phyloP scores from a whole-genome alignment of 2,888 invertebrate genomes.

The Nomada ruficornis region DNA sequence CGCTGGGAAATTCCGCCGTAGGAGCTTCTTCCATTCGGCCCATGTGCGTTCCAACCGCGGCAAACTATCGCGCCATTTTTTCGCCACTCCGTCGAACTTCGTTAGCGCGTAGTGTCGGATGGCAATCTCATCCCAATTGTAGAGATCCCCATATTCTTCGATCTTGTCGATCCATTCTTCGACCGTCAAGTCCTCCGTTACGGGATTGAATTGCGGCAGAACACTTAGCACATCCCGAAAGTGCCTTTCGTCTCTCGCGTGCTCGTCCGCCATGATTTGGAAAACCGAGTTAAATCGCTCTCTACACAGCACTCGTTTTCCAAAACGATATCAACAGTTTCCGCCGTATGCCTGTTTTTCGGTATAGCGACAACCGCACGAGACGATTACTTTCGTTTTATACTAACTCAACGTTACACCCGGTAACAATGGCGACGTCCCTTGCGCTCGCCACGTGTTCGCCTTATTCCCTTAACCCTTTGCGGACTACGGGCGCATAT shows the following conservation, averaged over 20 bases:
- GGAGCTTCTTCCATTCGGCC: not conserved
- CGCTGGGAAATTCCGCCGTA: not conserved
- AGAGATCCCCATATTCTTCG: not conserved
- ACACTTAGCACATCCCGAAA: not conserved
- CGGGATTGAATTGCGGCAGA: not conserved
- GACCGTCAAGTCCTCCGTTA: not conserved
- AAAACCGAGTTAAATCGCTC: not conserved
- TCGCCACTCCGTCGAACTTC: not conserved
- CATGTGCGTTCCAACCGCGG: not conserved
- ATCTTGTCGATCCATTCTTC: not conserved
- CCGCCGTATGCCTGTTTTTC: not conserved
- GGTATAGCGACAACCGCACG: not conserved
- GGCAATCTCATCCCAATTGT: not conserved
- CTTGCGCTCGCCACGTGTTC: constrained; percentile 1
- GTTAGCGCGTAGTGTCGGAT: not conserved
- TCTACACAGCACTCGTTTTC: not conserved
- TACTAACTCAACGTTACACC: not conserved
- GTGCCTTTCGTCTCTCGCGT: constrained; percentile 1
- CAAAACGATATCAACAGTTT: not conserved
- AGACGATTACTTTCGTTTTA: too few species aligned
- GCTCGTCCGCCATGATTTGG: not conserved
- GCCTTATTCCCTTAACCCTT: not conserved
- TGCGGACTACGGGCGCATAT: too few species aligned
- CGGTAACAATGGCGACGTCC: not conserved
- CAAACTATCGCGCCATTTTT: not conserved